Evolutionary conservation across 2,113 vertebrate genomes (phyloP).

Genomic region (Scatophagus argus): DNA sequence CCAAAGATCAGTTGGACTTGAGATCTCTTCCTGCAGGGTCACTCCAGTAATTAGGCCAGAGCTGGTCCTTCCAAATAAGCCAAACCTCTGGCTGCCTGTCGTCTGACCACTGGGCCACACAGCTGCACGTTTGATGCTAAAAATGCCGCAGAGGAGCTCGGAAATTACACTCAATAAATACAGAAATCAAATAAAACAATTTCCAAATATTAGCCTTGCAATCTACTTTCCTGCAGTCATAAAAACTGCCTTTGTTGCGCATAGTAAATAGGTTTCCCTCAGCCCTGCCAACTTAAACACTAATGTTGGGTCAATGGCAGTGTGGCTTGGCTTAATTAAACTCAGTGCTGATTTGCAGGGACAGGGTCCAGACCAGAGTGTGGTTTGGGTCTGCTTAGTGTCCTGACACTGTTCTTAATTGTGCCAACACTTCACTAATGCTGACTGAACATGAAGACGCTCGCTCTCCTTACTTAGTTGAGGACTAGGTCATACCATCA

Average conservation of each 20-base stretch:
- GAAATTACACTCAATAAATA: constrained; percentile 80
- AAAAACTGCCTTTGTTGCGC: constrained; percentile 76
- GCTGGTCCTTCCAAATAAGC: constrained; percentile 56
- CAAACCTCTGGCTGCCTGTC: constrained; percentile 76
- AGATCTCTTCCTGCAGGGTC: constrained; percentile 60
- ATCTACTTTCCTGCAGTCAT: constrained; percentile 67
- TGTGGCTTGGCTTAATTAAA: constrained; percentile 77
- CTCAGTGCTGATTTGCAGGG: constrained; percentile 76
- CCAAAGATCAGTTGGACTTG: constrained; percentile 42
- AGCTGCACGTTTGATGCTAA: constrained; percentile 76
- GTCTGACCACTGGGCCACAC: constrained; percentile 71
- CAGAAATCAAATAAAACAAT: constrained; percentile 83
- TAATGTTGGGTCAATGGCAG: constrained; percentile 69
- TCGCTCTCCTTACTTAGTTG: constrained; percentile 24
- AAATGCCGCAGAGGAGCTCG: constrained; percentile 67
- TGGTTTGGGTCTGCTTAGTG: constrained; percentile 56
- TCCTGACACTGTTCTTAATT: constrained; percentile 54
- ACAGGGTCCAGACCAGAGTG: constrained; percentile 72
- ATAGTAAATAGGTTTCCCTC: constrained; percentile 75
- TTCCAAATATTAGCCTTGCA: constrained; percentile 83
- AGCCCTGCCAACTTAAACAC: constrained; percentile 77
- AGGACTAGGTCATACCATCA: constrained; percentile 13
- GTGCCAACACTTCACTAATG: constrained; percentile 58
- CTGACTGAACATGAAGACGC: constrained; percentile 31
- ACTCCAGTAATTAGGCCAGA: constrained; percentile 48